phyloP scores from a whole-genome alignment of 2,888 invertebrate genomes.

The Anagyrus pseudococci region DNA sequence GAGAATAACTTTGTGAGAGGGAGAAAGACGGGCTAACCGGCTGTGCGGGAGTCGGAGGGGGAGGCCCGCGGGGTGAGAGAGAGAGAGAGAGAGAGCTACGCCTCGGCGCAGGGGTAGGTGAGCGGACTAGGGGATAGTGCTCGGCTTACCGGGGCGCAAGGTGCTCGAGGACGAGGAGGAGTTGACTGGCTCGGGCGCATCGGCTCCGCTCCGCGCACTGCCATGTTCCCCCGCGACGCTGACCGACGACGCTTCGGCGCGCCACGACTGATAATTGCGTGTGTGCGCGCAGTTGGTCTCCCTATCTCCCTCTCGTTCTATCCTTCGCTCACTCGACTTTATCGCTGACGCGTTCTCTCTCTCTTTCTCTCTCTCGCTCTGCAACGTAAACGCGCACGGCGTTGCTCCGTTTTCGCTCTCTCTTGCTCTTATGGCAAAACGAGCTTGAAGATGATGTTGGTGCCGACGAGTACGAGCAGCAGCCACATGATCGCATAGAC shows the following conservation, averaged over 20 bases:
- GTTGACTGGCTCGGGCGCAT: not conserved
- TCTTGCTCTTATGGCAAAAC: conserved; percentile 24
- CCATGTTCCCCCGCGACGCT: not conserved
- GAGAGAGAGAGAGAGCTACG: too few relatives aligned
- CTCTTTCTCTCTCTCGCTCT: too few relatives aligned
- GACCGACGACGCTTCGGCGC: too few relatives aligned
- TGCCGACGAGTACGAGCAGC: conserved; percentile 38
- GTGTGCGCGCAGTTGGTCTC: too few relatives aligned
- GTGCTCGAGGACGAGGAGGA: not conserved
- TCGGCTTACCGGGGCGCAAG: not conserved
- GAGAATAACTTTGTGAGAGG: not conserved
- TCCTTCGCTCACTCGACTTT: too few relatives aligned
- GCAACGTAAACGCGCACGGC: too few relatives aligned
- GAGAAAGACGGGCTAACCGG: too few relatives aligned
- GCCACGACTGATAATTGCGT: too few relatives aligned
- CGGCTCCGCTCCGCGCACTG: not conserved
- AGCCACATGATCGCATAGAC: conserved; percentile 43
- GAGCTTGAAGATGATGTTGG: conserved; percentile 22
- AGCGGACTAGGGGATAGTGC: not conserved
- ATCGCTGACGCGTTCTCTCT: too few relatives aligned
- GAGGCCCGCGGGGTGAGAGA: not conserved
- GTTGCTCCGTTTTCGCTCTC: too few relatives aligned
- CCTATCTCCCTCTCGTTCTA: too few relatives aligned
- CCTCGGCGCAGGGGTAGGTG: not conserved
- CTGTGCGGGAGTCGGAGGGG: too few relatives aligned